Conservation (phyloP, 2,113 vertebrate genomes). For the Lagopus muta region DNA sequence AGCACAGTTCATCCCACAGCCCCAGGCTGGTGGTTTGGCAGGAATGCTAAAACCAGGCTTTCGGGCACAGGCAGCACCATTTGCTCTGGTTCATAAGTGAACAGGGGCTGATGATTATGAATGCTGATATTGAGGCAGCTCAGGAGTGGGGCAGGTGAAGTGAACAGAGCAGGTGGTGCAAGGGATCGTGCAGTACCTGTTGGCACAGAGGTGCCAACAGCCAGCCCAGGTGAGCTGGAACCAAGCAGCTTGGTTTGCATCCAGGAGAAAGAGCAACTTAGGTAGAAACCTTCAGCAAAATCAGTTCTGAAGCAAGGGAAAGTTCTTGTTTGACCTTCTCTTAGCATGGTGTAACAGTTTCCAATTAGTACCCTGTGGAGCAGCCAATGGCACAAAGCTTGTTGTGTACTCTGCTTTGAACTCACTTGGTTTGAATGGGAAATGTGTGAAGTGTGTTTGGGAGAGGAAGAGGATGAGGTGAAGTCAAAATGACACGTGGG, state of each 20-base stretch:
- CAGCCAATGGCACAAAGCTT: not conserved
- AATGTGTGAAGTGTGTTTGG: not conserved
- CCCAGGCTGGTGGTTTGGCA: conserved; percentile 19
- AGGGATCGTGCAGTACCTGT: not conserved
- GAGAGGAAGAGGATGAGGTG: not conserved
- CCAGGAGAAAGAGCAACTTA: not conserved
- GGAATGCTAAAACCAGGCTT: not conserved
- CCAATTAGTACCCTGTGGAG: not conserved
- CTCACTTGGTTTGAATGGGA: not conserved
- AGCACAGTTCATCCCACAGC: not conserved
- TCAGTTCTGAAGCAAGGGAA: not conserved
- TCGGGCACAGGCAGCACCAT: accelerated
- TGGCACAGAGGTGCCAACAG: not conserved
- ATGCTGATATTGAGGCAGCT: not conserved
- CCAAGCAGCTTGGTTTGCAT: not conserved
- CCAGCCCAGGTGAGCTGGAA: not conserved
- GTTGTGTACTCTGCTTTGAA: not conserved
- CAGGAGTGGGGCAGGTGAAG: accelerated
- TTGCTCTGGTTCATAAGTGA: not conserved
- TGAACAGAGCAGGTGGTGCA: not conserved
- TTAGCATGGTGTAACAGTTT: accelerated
- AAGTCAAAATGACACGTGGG: not conserved
- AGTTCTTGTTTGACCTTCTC: not conserved
- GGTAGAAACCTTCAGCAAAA: not conserved
- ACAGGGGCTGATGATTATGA: accelerated